Evolutionary conservation across 2,888 invertebrate genomes (phyloP), one percentile per base, ranked within the genome.

Genomic region (Parnassius apollo): DNA sequence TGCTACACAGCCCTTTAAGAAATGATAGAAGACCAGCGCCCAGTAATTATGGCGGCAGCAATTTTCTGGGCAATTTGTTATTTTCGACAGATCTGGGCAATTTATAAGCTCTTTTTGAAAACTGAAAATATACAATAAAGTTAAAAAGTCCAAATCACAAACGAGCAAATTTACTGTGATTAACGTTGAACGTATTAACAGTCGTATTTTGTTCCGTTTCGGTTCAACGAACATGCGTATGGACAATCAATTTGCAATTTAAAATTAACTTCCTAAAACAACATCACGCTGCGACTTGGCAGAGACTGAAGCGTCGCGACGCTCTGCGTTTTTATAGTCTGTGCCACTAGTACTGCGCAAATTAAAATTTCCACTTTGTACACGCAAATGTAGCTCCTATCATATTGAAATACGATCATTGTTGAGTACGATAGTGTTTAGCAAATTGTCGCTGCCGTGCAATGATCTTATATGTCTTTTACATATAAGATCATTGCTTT

Each of bases 251-350:
- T 60, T 56, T 46, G 46, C 59, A 64, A 60, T 60, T 60, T 57
- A 60, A 64, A 64, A 64, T 64, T 60, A 64, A 64, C 60, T 56
- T 45, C 25, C 45, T 11, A 58, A 57, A 51, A 55, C 48, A 58
- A 56, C 42, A 61, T 53, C 49, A 57, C 59, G 25, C 56, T 18
- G 12, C 57, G 10, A 52, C 53, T 62, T 62, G 62, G 57, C 62
- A 48, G 44, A 59, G 60, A 45, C 57, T 57, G 3, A 10, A 45
- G 48, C 46, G 18, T 10, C 48, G 42, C 57, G 51, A 18, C 52
- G 46, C 35, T 25, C 22, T 45, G 50, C 46, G 42, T 55, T 55
- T 53, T 62, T 62, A 51, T 51, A 51, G 61, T 57, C 51, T 57
- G 45, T 51, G 45, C 18, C 52, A 52, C 52, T 4, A 22, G 9